Evolutionary conservation across 1,140 invertebrate species (phyloP), one percentile per base, ranked within the genome.

Genomic region (Trachymyrmex septentrionalis): DNA sequence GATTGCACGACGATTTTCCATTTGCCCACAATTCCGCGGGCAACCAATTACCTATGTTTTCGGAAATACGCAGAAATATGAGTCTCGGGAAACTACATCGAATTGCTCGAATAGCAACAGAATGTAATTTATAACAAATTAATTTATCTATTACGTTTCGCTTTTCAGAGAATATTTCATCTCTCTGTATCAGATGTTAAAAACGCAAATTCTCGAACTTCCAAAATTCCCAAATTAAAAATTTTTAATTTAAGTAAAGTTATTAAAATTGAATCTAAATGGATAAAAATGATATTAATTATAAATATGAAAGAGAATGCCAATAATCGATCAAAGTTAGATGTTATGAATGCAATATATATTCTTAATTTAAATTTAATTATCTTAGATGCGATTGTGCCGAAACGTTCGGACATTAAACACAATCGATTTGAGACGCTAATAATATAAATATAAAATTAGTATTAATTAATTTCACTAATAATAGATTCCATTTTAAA

Each of bases 21-120:
- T 24, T 21, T 27, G 66, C 67, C 48, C 48, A 14, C 38, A 4
- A 7, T 73, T 50, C 80, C 55, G 38, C 69, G 2, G 55, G 55
- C 38, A 19, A 82, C 6, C 24, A 82, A 61, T 84, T 73, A 44
- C 9, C 38, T 44, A 84, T 19, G 34, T n/a, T 82, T 61, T 48
- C 34, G 38, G 24, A 63, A 82, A 19, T 82, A 82, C 24, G 80
- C 24, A n/a, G 34, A 57, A 34, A 48, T 30, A 27, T 44, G 19
- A 50, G 24, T 24, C 30, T 55, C n/a, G 34, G 7, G 6, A 44
- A 53, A 48, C 12, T 14, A 57, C 10, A 19, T 69, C 53, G 3
- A 30, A 19, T n/a, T 69, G 34, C 38, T 48, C 12, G 50, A 48
- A 44, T 44, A 44, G 38, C 38, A 44, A 57, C 30, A 55, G 16